Base-by-base conservation (phyloP, 2,113 vertebrate species). In the Herpetotheres cachinnans region DNA sequence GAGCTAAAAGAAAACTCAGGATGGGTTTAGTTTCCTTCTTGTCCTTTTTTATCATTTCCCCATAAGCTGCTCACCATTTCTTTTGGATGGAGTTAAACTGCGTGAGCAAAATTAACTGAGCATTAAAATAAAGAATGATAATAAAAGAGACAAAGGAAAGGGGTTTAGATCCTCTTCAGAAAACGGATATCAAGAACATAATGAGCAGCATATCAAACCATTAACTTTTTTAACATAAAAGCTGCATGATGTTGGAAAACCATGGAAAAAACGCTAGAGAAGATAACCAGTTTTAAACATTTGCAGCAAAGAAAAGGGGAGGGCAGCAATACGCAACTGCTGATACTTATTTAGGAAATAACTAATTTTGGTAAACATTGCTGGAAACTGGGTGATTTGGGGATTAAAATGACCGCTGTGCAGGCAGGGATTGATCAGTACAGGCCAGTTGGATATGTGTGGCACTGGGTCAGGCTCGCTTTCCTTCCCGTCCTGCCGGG, bases 371-470 rank as follows among this genome's bases (percentile, higher is more conserved):
- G 34, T 10, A 32, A 72, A 6, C 1, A 0, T 26, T 11, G 1
- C 7, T 40, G 27, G 14, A 29, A 50, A 6, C 4, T 1, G 34
- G 18, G 2, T n/a, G 50, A 13, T 22, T 25, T 8, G 6, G 46
- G 50, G 62, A 6, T 50, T 70, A 19, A 15, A 47, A 17, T 12
- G 29, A 54, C 16, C 3, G 2, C 11, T 25, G 3, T 1, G n/a
- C 15, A 32, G 40, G 19, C 21, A 17, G 17, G 20, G 19, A 11
- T 15, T 3, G 46, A 36, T 8, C 29, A 27, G 22, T 6, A 7
- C 26, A 9, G 42, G 11, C 16, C 3, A 9, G 50, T 4, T 0
- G 10, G 27, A 22, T 18, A 4, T 3, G 4, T 3, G 6, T 0
- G 6, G 11, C 1, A 13, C 63, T 22, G 77, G 55, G 67, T 21